Percentiles rank a stretch among this genome's conserved stretches.
These are phyloP conservation scores for Antedon mediterranea DNA, from an alignment of 53 echinoderm and acorn worm genomes.

Conservation along the genomic window DNA sequence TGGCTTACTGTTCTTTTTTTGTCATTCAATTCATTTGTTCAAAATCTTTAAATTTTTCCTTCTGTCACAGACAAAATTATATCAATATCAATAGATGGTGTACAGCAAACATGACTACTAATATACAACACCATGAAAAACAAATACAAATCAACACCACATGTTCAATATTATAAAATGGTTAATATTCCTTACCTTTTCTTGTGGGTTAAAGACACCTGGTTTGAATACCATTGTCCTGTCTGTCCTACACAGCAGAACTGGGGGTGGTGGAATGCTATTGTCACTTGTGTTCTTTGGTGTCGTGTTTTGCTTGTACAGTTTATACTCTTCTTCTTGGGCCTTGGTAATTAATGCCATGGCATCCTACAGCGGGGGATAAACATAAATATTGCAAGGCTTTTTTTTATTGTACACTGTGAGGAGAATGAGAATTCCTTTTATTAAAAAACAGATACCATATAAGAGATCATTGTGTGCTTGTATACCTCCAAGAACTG, in stretches of 20 bases:
- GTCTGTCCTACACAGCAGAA: slow-evolving; percentile 79
- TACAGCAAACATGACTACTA: no score
- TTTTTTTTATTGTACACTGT: no score
- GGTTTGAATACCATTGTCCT: slow-evolving; percentile 92
- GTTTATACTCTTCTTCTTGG: slow-evolving; percentile 83
- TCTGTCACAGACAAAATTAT: no score
- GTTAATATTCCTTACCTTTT: slow-evolving; percentile 48
- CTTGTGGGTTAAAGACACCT: slow-evolving; percentile 57
- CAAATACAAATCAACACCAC: no score
- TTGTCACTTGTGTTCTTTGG: slow-evolving; percentile 22
- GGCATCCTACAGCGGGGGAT: slow-evolving; percentile 39
- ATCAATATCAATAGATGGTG: no score
- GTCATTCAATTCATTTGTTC: background rate
- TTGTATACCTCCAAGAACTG: slow-evolving; percentile 53
- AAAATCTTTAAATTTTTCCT: no score
- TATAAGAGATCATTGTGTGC: no score
- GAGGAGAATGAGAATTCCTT: no score
- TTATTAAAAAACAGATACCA: no score
- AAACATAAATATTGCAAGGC: background rate
- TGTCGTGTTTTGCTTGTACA: slow-evolving; percentile 51
- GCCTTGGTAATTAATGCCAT: slow-evolving; percentile 74
- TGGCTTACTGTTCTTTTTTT: background rate
- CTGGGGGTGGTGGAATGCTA: slow-evolving; percentile 60
- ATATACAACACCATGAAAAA: no score
- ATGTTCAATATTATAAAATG: no score